Evolutionary conservation across 2,888 invertebrate genomes (phyloP).

Genomic region (Agrotis segetum): DNA sequence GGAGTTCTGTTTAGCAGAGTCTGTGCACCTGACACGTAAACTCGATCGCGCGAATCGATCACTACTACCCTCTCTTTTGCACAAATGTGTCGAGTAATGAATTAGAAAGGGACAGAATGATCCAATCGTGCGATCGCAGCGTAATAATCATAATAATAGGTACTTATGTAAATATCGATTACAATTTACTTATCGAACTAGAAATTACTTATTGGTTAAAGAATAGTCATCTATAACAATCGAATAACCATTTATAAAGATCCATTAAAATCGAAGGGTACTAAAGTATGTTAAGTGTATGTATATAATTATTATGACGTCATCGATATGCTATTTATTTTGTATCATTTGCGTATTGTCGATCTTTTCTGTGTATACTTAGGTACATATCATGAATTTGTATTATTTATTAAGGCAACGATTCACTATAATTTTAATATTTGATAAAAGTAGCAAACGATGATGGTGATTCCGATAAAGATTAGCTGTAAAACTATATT

Average conservation of each 20-base stretch:
- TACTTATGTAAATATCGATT: constrained; percentile 89
- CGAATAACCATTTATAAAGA: constrained; percentile 84
- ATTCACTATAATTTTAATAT: constrained; percentile 70
- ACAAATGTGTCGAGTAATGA: constrained; percentile 50
- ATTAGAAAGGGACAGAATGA: constrained; percentile 54
- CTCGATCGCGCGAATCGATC: constrained; percentile 67
- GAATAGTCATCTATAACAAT: constrained; percentile 86
- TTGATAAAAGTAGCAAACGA: constrained; percentile 66
- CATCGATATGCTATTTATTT: constrained; percentile 88
- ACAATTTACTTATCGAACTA: constrained; percentile 80
- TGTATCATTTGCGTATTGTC: constrained; percentile 87
- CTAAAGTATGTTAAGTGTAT: constrained; percentile 88
- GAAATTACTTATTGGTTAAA: constrained; percentile 78
- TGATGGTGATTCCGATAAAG: constrained; percentile 11
- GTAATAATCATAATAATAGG: constrained; percentile 77
- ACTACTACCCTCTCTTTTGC: constrained; percentile 50
- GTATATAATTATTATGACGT: constrained; percentile 86
- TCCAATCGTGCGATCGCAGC: constrained; percentile 59
- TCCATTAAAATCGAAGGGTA: constrained; percentile 90
- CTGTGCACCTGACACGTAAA: constrained; percentile 67
- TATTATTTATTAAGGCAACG: constrained; percentile 82
- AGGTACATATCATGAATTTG: constrained; percentile 89
- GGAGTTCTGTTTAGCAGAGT: constrained; percentile 75
- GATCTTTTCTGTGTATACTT: constrained; percentile 89
- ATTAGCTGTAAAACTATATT: background rate